Base-by-base conservation (phyloP, 2,888 invertebrate species). In the Mellilla xanthometata region DNA sequence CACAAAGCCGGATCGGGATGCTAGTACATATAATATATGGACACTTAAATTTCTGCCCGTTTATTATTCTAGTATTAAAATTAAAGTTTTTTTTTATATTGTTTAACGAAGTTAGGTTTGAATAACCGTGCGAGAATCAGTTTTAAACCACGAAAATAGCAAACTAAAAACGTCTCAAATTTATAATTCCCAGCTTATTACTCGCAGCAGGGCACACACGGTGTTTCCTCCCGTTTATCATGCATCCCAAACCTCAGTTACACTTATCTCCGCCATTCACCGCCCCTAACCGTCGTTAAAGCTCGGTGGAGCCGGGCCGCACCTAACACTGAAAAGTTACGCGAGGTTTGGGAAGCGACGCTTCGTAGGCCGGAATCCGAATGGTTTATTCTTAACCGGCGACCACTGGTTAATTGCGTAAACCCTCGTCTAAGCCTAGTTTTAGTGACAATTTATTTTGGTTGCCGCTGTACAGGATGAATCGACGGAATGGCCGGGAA, bases 361-460 rank as follows among this genome's bases (percentile, higher is more conserved):
- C 62, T 56, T 63, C 64, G 67, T 62, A 60, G 60, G 59, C 64
- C 68, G 64, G 71, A 77, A 76, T 80, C 73, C 71, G 68, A 77
- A 77, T 74, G 77, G 79, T 84, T 85, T 85, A 88, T 88, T 88
- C 87, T 87, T 87, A 80, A 81, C 74, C 45, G 30, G 39, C 54
- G 52, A 48, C 52, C 56, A 72, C 69, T 71, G 64, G 76, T 83
- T 88, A 88, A 88, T 88, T 85, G 83, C 76, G 72, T 76, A 74
- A 74, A 87, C 88, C 88, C 87, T 87, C 74, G 83, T 88, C 85
- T 70, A 72, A 75, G 76, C 82, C 75, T 76, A 76, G 76, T 81
- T 82, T 73, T 78, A 82, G 80, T 68, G 83, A 83, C 81, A 84
- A 83, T 87, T 86, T 80, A 83, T 85, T 83, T 78, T 71, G 70